phyloP scores from a whole-genome alignment of 2,888 invertebrate genomes.

The Scrobipalpa costella region DNA sequence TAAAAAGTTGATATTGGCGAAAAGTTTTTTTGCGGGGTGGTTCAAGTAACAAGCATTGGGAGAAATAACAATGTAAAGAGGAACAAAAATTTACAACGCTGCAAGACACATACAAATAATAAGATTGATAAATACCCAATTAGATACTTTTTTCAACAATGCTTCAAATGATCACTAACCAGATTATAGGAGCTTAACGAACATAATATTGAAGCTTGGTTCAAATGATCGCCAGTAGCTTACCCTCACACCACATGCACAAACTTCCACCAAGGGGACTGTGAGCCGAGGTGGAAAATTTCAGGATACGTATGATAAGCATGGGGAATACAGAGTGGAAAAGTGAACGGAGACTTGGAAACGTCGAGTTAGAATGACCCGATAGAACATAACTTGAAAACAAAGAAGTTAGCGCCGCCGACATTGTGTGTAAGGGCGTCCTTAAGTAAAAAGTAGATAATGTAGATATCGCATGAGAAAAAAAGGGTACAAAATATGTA shows the following conservation, averaged over 20 bases:
- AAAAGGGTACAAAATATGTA: too few relatives aligned
- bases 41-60: constrained; percentile 31
- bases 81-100: not conserved
- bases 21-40: constrained; percentile 47
- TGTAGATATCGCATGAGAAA: not conserved
- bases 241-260: constrained; percentile 27
- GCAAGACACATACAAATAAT: too few relatives aligned
- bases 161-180: too few relatives aligned
- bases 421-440: constrained; percentile 6
- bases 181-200: too few relatives aligned
- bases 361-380: constrained; percentile 27
- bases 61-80: not conserved
- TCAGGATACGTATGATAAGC: constrained; percentile 52
- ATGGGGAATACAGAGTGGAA: constrained; percentile 34
- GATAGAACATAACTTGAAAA: constrained; percentile 34
- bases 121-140: too few relatives aligned
- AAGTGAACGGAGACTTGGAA: constrained; percentile 20
- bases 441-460: not conserved
- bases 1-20: constrained; percentile 72
- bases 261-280: constrained; percentile 41
- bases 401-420: constrained; percentile 34
- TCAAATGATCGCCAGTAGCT: not conserved
- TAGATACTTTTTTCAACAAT: too few relatives aligned
- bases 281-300: constrained; percentile 46
- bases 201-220: too few relatives aligned